Evolutionary conservation across 2,888 invertebrate species (phyloP).

Genomic region (Spodoptera picta): DNA sequence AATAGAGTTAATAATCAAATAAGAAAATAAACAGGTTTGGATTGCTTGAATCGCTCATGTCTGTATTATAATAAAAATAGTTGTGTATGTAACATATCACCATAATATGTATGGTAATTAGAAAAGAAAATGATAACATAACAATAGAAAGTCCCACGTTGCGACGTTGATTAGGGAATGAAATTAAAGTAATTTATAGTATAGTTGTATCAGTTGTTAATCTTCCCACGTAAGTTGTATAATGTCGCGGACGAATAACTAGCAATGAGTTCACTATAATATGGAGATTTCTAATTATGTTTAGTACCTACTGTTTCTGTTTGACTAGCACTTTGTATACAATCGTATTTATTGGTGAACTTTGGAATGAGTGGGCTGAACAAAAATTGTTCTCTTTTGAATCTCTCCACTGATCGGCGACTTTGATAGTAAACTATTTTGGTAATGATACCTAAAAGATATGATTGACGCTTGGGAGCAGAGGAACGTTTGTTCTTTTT

Average conservation of each 20-base stretch:
- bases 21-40: too few relatives aligned
- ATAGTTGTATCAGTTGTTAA: constrained; percentile 35
- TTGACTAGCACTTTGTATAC: constrained; percentile 3
- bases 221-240: constrained; percentile 43
- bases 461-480: too few relatives aligned
- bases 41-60: too few relatives aligned
- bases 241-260: constrained; percentile 22
- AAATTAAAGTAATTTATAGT: constrained; percentile 48
- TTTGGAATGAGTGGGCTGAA: too few relatives aligned
- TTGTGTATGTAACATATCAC: constrained; percentile 6
- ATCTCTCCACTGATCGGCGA: too few relatives aligned
- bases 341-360: not conserved
- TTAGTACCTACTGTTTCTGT: not conserved
- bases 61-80: not conserved
- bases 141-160: constrained; percentile 46
- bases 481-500: too few relatives aligned
- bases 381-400: too few relatives aligned
- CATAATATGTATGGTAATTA: constrained; percentile 27
- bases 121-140: constrained; percentile 34
- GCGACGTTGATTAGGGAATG: constrained; percentile 35
- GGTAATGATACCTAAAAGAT: too few relatives aligned
- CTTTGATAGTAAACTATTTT: too few relatives aligned
- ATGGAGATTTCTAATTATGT: constrained; percentile 27
- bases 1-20: too few relatives aligned
- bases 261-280: constrained; percentile 10